phyloP scores from a whole-genome alignment of 2,797 vertebrate species.

The Aeoliscus strigatus region DNA sequence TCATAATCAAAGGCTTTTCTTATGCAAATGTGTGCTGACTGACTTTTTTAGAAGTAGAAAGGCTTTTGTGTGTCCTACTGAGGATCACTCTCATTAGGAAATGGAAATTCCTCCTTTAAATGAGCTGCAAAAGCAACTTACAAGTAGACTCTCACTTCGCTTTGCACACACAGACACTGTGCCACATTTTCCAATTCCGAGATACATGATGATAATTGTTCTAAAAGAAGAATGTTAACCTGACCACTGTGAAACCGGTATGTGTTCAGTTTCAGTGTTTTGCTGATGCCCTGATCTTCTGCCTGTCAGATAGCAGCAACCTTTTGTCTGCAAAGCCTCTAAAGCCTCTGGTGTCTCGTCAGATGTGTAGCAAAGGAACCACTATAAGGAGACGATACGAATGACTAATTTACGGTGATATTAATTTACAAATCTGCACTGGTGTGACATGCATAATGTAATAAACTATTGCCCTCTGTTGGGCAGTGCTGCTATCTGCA shows the following conservation, averaged over 20 bases:
- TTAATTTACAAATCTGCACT: conserved; percentile 42
- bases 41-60: conserved; percentile 65
- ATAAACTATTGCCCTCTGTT: conserved; percentile 84
- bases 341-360: too few relatives aligned
- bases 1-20: conserved; percentile 71
- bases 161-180: conserved; percentile 23
- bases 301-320: conserved; percentile 17
- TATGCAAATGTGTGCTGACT: conserved; percentile 72
- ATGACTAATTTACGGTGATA: conserved; percentile 30
- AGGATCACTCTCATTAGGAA: conserved; percentile 67
- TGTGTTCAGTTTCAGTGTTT: neutral
- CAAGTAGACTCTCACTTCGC: conserved; percentile 15
- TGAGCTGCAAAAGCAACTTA: conserved; percentile 47
- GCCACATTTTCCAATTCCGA: conserved; percentile 27
- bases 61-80: conserved; percentile 61
- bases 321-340: conserved; percentile 23
- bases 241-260: conserved; percentile 9
- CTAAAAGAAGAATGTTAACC: conserved; percentile 17
- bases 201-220: conserved; percentile 12
- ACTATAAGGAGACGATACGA: too few relatives aligned
- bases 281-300: neutral
- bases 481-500: conserved; percentile 69
- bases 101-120: conserved; percentile 53
- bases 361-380: conserved; percentile 19
- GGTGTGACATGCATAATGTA: conserved; percentile 61